Evolutionary conservation across 2,888 invertebrate species (phyloP).

Genomic region (Cataglyphis altisquamis): DNA sequence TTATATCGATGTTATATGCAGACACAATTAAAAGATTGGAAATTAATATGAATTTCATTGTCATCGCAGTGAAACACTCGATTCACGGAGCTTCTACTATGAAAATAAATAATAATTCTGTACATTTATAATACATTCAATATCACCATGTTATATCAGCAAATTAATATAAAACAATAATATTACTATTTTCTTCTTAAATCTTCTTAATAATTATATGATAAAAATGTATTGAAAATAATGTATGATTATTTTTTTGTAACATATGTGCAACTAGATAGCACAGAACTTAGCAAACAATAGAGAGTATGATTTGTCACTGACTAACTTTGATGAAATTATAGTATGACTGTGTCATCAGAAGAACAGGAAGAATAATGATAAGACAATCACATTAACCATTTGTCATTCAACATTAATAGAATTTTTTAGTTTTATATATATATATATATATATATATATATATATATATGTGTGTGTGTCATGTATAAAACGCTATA

Average conservation of each 20-base stretch:
- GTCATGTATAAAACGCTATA: background rate
- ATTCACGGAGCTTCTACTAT: background rate
- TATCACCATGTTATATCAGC: background rate
- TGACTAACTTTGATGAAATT: constrained; percentile 15
- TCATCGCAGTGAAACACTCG: constrained; percentile 18
- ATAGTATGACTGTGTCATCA: background rate
- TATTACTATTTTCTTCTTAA: background rate
- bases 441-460: background rate
- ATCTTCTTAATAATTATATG: background rate
- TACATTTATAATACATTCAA: background rate
- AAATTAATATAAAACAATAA: background rate
- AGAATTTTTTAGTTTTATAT: background rate
- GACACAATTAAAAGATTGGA: constrained; percentile 22
- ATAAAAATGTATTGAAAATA: background rate
- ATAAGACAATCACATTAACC: constrained; percentile 73
- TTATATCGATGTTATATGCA: constrained; percentile 76
- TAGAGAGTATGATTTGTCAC: background rate
- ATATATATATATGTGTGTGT: background rate
- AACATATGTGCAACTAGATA: background rate
- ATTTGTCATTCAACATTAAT: background rate
- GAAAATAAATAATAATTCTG: background rate
- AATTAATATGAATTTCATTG: constrained; percentile 41
- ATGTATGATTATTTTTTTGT: background rate
- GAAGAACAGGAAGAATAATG: constrained; percentile 73
- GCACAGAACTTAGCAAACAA: background rate